phyloP scores from a whole-genome alignment of 2,888 invertebrate species.

The Eudemis profundana region DNA sequence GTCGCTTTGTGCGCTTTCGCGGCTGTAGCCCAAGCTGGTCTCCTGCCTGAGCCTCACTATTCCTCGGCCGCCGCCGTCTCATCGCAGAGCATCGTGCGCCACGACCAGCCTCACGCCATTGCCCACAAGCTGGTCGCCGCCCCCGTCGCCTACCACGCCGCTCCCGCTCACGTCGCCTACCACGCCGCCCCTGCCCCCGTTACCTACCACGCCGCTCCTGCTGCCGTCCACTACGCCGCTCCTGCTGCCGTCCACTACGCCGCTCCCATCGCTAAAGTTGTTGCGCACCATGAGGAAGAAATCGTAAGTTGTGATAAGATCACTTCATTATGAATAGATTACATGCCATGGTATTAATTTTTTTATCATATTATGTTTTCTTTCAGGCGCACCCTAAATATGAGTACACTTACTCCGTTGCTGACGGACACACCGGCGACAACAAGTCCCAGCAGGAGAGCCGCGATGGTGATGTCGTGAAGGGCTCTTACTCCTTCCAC shows the following conservation, averaged over 20 bases:
- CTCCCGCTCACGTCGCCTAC: constrained; percentile 49
- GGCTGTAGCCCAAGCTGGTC: constrained; percentile 51
- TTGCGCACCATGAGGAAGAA: constrained; percentile 44
- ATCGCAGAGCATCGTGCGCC: constrained; percentile 54
- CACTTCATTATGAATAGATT: too few species aligned
- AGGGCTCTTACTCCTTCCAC: constrained; percentile 83
- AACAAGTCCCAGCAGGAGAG: constrained; percentile 78
- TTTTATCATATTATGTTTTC: background rate
- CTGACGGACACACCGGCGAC: constrained; percentile 79
- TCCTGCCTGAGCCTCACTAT: constrained; percentile 33
- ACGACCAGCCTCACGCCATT: constrained; percentile 39
- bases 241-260: constrained; percentile 49
- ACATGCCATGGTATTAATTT: background rate
- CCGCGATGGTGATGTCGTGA: constrained; percentile 82
- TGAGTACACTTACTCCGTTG: constrained; percentile 75
- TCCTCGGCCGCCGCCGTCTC: constrained; percentile 46
- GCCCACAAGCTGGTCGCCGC: background rate
- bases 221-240: constrained; percentile 47
- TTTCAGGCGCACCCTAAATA: constrained; percentile 76
- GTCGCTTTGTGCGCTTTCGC: constrained; percentile 45
- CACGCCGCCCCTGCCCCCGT: constrained; percentile 68
- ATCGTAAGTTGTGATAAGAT: constrained; percentile 28
- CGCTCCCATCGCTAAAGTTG: constrained; percentile 47
- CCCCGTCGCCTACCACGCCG: constrained; percentile 36
- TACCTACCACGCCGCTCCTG: constrained; percentile 58